phyloP scores from a whole-genome alignment of 2,797 vertebrate genomes.

The Poecilia gillii region DNA sequence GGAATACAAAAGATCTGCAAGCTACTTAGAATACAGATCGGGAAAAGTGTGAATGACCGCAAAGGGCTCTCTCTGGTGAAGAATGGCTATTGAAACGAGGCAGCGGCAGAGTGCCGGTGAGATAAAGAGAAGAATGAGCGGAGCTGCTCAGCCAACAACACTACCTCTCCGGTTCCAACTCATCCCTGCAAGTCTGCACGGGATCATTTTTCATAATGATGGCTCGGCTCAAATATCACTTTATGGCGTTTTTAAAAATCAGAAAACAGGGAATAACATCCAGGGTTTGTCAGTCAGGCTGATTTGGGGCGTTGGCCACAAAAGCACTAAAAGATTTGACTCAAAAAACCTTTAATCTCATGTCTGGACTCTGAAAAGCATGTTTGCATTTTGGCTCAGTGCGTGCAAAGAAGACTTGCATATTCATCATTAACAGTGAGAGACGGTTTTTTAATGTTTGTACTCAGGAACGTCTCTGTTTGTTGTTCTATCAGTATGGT shows the following conservation, averaged over 20 bases:
- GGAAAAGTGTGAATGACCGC: conserved; percentile 71
- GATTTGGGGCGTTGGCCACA: conserved; percentile 46
- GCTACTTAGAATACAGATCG: conserved; percentile 80
- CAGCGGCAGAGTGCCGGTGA: conserved; percentile 74
- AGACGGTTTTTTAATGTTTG: conserved; percentile 26
- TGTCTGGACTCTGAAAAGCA: conserved; percentile 53
- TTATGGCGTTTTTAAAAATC: conserved; percentile 40
- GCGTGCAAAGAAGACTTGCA: conserved; percentile 9
- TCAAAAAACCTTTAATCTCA: conserved; percentile 63
- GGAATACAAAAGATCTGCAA: conserved; percentile 74
- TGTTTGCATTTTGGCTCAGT: conserved; percentile 22
- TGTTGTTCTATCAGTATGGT: conserved; percentile 19
- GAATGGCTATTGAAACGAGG: conserved; percentile 80
- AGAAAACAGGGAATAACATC: conserved; percentile 39
- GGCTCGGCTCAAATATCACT: conserved; percentile 66
- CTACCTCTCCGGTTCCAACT: conserved; percentile 60
- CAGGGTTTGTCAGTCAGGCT: conserved; percentile 36
- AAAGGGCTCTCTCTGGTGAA: conserved; percentile 63
- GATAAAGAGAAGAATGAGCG: conserved; percentile 75
- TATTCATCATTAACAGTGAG: not conserved
- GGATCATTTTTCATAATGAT: conserved; percentile 69
- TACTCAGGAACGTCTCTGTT: conserved; percentile 4
- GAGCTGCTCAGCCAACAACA: conserved; percentile 58
- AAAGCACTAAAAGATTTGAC: conserved; percentile 45
- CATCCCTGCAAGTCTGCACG: conserved; percentile 65